Base-by-base conservation (phyloP, 2,113 vertebrate species). In the Canis aureus region DNA sequence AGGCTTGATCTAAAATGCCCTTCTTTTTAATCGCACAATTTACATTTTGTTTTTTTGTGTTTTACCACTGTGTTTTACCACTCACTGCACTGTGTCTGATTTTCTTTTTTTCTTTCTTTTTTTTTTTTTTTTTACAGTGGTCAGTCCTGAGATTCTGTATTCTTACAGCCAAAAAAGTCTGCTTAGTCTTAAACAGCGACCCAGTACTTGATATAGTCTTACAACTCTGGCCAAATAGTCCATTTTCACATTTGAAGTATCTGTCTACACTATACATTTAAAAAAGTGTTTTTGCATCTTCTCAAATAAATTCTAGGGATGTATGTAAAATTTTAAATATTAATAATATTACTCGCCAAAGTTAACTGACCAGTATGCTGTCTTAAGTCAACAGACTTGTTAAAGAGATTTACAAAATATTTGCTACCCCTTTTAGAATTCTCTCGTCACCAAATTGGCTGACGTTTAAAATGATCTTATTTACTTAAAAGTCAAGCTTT, bases 381-480 rank as follows among this genome's bases (percentile, higher is more conserved):
- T 66, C 27, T 94, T 43, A 92, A 88, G 29, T 71, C 79, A 93
- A 82, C 15, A 93, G 80, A 51, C 23, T 59, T 88, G 12, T 67
- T 67, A 86, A 91, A 43, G 29, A 53, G 49, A 94, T 79, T 78
- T 73, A 32, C 82, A 79, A 95, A 96, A 94, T 94, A 98, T 22
- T 5, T 95, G 73, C 38, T 32, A 89, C 35, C 32, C 11, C 51
- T 89, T 59, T 91, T 38, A 89, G 94, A 96, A 94, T 82, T 82
- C 27, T 78, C 71, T 95, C 5, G 23, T 92, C 76, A 93, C 83
- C 85, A 91, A 93, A 82, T 15, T 94, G 60, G 71, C 66, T 97
- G 81, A 92, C 29, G 85, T 84, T 97, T 95, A 81, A 73, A 97
- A 96, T 96, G 76, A 97, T 92, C 93, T 64, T 84, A 71, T 82